phyloP scores from a whole-genome alignment of 2,888 invertebrate genomes.

The Acanthosepion esculentum region DNA sequence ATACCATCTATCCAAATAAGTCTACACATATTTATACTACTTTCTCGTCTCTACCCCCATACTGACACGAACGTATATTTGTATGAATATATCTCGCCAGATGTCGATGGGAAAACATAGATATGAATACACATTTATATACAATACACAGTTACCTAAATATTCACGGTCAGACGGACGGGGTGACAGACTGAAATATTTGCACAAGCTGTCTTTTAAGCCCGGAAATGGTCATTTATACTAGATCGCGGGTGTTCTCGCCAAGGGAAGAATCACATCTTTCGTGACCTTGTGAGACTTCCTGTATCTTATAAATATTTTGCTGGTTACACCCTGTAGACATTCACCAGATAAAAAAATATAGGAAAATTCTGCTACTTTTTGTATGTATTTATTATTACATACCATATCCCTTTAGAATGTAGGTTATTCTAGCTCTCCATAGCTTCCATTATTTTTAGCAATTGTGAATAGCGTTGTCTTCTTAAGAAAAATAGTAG shows the following conservation, averaged over 20 bases:
- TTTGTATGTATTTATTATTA: not conserved
- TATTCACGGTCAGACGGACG: not conserved
- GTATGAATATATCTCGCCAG: no score
- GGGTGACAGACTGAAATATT: not conserved
- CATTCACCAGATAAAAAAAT: not conserved
- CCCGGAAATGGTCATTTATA: not conserved
- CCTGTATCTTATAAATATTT: not conserved
- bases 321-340: not conserved
- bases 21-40: no score
- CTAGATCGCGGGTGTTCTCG: not conserved
- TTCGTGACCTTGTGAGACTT: not conserved
- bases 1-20: no score
- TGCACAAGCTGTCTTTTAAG: not conserved
- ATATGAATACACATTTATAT: not conserved
- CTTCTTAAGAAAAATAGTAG: no score
- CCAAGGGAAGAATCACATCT: not conserved
- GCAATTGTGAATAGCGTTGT: no score
- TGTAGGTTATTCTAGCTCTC: no score
- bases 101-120: no score
- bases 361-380: no score
- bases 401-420: not conserved
- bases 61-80: no score
- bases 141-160: not conserved
- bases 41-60: no score
- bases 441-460: no score